Conservation (phyloP, 2,888 invertebrate genomes). For the Allolobophora icterica region DNA sequence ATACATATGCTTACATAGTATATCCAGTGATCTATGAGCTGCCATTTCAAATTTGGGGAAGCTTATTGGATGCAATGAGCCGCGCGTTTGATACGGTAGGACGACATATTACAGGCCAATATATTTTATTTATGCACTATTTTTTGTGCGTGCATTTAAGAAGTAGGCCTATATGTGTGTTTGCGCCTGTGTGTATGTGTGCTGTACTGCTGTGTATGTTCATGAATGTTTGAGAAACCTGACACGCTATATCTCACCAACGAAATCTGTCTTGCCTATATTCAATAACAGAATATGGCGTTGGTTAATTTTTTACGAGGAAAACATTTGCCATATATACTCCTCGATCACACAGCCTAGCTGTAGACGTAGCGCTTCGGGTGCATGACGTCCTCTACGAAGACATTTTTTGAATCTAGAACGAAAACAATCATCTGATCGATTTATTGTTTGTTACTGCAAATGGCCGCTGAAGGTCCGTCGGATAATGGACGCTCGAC, state of each 20-base stretch:
- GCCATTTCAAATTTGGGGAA: background rate
- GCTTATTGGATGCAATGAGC: conserved; percentile 2
- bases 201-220: background rate
- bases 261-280: background rate
- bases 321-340: background rate
- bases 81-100: background rate
- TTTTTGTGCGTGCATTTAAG: background rate
- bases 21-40: too few species aligned
- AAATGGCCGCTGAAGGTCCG: background rate
- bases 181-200: background rate
- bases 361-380: background rate
- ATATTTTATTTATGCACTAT: background rate
- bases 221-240: background rate
- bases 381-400: background rate
- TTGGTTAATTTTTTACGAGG: background rate
- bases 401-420: background rate
- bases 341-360: background rate
- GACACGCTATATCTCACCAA: background rate
- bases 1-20: too few species aligned
- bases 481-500: too few species aligned
- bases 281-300: background rate
- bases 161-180: background rate
- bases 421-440: background rate
- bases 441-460: conserved; percentile 5
- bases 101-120: background rate